Conservation (phyloP, 2,888 invertebrate species). For the Leucophora obtusa region DNA sequence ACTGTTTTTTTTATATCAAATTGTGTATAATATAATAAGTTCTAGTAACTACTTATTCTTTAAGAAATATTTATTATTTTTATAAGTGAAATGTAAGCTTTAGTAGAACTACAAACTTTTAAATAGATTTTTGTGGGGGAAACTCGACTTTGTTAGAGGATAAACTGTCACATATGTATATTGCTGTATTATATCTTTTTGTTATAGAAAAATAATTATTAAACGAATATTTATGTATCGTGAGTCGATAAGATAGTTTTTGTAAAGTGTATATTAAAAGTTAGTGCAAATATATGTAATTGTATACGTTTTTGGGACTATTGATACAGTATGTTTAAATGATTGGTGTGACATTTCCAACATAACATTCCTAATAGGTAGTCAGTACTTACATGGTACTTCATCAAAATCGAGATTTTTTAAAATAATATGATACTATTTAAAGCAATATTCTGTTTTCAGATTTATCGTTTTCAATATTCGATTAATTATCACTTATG, state of each 20-base stretch:
- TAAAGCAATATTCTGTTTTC: slow-evolving; percentile 42
- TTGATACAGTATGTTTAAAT: slow-evolving; percentile 39
- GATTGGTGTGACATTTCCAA: slow-evolving; percentile 20
- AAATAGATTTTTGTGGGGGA: not conserved
- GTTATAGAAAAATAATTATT: no score
- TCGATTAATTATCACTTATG: slow-evolving; percentile 46
- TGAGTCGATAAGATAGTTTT: no score
- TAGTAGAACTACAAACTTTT: not conserved
- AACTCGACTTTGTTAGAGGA: not conserved
- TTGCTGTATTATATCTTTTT: no score
- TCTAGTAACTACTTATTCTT: slow-evolving; percentile 34
- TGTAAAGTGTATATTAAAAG: slow-evolving; percentile 18
- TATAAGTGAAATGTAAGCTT: slow-evolving; percentile 34
- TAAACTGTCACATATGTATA: no score
- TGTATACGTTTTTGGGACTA: slow-evolving; percentile 23
- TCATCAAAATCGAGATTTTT: not conserved
- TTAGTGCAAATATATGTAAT: slow-evolving; percentile 42
- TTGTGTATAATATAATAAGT: not conserved
- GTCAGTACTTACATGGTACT: slow-evolving; percentile 11
- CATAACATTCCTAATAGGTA: slow-evolving; percentile 21
- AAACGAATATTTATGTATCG: no score
- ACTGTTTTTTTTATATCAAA: slow-evolving; percentile 2
- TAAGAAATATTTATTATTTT: slow-evolving; percentile 22
- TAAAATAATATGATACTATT: not conserved
- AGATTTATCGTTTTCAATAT: slow-evolving; percentile 28